Conservation (phyloP, 1,140 invertebrate species). For the Apis florea region DNA sequence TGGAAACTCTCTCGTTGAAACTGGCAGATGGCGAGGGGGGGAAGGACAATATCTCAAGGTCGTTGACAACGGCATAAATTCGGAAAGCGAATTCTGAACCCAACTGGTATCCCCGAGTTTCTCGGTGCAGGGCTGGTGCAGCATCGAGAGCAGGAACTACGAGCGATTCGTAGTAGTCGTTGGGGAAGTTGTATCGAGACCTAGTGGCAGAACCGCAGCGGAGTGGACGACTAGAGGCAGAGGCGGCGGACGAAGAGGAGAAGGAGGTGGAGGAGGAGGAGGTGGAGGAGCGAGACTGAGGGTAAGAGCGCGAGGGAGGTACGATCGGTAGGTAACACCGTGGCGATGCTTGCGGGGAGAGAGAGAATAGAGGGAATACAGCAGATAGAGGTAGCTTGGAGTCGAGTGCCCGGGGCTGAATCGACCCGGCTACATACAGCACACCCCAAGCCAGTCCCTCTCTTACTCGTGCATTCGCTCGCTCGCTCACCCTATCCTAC, state of each 20-base stretch:
- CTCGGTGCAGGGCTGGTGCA: constrained; percentile 33
- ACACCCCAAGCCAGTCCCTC: constrained; percentile 73
- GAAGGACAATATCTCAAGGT: neutral
- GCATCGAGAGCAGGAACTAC: constrained; percentile 52
- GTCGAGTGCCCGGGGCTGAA: constrained; percentile 73
- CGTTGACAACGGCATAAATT: neutral
- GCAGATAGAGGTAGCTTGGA: constrained; percentile 77
- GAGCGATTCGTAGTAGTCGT: constrained; percentile 57
- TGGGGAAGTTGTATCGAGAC: constrained; percentile 65
- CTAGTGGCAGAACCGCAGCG: constrained; percentile 63
- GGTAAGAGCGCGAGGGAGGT: constrained; percentile 42
- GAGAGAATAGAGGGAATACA: constrained; percentile 72
- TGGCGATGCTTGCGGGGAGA: constrained; percentile 65
- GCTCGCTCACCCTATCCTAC: constrained; percentile 48
- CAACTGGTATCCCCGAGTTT: constrained; percentile 14
- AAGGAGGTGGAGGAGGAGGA: constrained; percentile 11
- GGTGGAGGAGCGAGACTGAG: constrained; percentile 21
- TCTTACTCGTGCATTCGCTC: constrained; percentile 67
- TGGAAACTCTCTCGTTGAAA: too few species aligned
- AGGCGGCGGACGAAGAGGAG: constrained; percentile 15
- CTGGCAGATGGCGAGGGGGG: neutral
- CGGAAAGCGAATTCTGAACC: too few species aligned
- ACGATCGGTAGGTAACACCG: constrained; percentile 64
- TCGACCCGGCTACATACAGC: constrained; percentile 79
- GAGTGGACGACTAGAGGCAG: constrained; percentile 45